These are phyloP conservation scores for Leptestheria dahalacensis DNA, from an alignment of 1,140 invertebrate genomes.

Conservation along the genomic window DNA sequence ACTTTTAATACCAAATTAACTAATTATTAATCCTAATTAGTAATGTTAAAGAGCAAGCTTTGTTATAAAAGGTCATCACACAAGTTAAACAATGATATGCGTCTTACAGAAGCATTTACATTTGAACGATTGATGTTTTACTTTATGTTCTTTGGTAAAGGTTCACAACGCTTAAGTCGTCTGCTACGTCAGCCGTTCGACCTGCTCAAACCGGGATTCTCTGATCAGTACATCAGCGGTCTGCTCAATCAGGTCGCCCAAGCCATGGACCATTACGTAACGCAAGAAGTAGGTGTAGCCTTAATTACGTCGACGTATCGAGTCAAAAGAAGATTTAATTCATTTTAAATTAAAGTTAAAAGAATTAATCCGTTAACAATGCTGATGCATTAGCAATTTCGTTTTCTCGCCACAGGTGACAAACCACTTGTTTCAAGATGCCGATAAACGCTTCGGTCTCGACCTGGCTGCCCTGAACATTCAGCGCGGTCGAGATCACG, in stretches of 20 bases:
- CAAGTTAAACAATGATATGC: too few species aligned
- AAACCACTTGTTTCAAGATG: slow-evolving; percentile 31
- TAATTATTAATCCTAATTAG: too few species aligned
- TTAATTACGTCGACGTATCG: background rate
- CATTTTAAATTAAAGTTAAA: background rate
- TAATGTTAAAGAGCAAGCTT: too few species aligned
- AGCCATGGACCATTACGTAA: slow-evolving; percentile 35
- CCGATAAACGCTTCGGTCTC: slow-evolving; percentile 30
- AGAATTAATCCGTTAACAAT: slow-evolving; percentile 1
- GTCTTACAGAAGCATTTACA: too few species aligned
- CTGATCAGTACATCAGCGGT: slow-evolving; percentile 36
- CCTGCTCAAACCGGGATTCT: slow-evolving; percentile 34
- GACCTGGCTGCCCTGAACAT: slow-evolving; percentile 52
- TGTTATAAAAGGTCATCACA: too few species aligned
- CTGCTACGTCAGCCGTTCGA: slow-evolving; percentile 34
- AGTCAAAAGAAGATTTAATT: too few species aligned
- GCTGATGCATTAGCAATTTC: too few species aligned
- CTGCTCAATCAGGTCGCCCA: slow-evolving; percentile 35
- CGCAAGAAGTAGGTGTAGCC: slow-evolving; percentile 33
- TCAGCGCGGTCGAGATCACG: slow-evolving; percentile 45
- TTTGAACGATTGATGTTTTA: background rate
- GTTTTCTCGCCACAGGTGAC: slow-evolving; percentile 23
- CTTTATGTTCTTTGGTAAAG: slow-evolving; percentile 22
- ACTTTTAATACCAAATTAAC: too few species aligned
- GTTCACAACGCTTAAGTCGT: slow-evolving; percentile 30